Percentiles rank a stretch among this genome's conserved stretches.
These are phyloP conservation scores for Alethe diademata DNA, from an alignment of 2,113 vertebrate species.

Conservation along the genomic window DNA sequence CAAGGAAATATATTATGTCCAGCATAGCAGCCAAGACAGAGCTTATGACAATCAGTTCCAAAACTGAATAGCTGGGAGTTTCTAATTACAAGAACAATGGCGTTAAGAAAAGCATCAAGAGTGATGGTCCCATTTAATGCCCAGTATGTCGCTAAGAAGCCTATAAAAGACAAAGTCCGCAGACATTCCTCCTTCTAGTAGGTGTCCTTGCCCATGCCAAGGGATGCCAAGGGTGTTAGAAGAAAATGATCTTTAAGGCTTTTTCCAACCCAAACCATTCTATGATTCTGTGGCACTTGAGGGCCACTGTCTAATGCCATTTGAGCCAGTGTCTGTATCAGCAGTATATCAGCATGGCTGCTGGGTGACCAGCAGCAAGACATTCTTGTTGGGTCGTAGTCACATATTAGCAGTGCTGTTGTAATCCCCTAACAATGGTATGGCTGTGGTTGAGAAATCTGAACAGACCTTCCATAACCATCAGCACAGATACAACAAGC, in stretches of 20 bases:
- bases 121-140: not conserved
- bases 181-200: not conserved
- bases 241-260: not conserved
- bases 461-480: not conserved
- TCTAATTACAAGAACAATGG: not conserved
- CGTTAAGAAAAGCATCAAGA: not conserved
- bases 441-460: not conserved
- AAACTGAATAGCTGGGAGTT: not conserved
- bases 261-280: not conserved
- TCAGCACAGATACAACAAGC: not conserved
- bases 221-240: not conserved
- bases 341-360: not conserved
- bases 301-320: rapidly evolving
- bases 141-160: not conserved
- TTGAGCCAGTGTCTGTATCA: not conserved
- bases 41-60: not conserved
- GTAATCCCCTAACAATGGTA: not conserved
- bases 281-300: not conserved
- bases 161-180: not conserved
- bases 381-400: not conserved
- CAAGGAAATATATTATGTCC: not conserved
- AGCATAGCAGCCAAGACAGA: not conserved
- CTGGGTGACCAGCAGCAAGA: not conserved
- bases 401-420: not conserved
- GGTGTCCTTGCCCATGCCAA: not conserved